phyloP scores from a whole-genome alignment of 1,140 invertebrate species.

The Ctenoplectra terminalis region DNA sequence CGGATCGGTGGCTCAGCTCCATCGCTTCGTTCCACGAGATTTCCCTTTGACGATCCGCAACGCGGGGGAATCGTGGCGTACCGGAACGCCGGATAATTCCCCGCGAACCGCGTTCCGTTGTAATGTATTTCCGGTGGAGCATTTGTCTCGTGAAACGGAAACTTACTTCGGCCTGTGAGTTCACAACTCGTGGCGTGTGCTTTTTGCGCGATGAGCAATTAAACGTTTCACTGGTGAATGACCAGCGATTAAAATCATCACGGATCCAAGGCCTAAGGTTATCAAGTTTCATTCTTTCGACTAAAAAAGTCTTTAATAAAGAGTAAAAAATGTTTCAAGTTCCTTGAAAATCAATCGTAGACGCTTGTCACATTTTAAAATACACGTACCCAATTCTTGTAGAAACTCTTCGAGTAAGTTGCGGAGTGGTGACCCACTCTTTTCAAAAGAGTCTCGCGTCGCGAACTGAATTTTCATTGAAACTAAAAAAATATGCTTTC shows the following conservation, averaged over 20 bases:
- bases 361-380: background rate
- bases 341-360: background rate
- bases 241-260: no score
- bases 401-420: no score
- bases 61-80: background rate
- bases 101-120: background rate
- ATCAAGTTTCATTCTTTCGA: no score
- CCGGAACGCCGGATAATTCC: constrained; percentile 10
- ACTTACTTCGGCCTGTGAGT: background rate
- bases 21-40: constrained; percentile 1
- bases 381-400: no score
- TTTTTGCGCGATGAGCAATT: background rate
- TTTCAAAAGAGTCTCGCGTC: no score
- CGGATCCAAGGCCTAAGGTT: no score
- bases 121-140: background rate
- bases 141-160: background rate
- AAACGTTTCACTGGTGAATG: no score
- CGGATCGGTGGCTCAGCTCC: background rate
- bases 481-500: no score
- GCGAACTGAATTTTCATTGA: no score
- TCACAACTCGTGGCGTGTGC: background rate
- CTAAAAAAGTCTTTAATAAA: no score
- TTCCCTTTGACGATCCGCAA: constrained; percentile 16
- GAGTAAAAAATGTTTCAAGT: no score
- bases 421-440: no score